phyloP scores from a whole-genome alignment of 2,888 invertebrate genomes.

The Odontocolon sp. region DNA sequence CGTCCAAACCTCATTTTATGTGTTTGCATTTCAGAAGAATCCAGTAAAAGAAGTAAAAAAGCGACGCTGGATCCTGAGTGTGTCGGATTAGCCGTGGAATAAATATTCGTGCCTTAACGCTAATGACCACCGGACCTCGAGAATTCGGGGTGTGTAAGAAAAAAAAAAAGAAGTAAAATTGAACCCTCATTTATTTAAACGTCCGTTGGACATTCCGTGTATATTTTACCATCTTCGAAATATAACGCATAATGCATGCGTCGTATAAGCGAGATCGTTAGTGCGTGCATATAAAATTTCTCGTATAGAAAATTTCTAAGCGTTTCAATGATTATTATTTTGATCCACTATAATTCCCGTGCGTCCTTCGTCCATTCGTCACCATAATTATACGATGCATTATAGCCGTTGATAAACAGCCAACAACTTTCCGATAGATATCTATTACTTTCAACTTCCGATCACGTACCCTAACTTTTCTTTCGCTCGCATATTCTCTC shows the following conservation, averaged over 20 bases:
- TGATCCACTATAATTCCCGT: background rate
- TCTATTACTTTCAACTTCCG: constrained; percentile 56
- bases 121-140: background rate
- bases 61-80: constrained; percentile 71
- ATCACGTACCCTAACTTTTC: constrained; percentile 68
- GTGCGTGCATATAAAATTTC: background rate
- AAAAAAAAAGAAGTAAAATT: background rate
- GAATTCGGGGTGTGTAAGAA: constrained; percentile 10
- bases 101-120: constrained; percentile 23
- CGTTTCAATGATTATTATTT: background rate
- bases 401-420: constrained; percentile 17
- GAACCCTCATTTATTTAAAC: background rate
- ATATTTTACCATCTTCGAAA: background rate
- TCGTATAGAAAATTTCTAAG: background rate
- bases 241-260: background rate
- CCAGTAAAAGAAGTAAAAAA: constrained; percentile 70
- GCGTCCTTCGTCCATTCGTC: background rate
- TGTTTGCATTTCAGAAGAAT: constrained; percentile 62
- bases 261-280: background rate
- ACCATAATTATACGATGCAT: background rate
- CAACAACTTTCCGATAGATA: constrained; percentile 44
- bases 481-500: constrained; percentile 56
- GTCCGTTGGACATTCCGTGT: background rate
- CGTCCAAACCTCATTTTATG: too few relatives aligned
- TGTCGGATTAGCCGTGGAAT: constrained; percentile 69